Evolutionary conservation across 2,888 invertebrate species (phyloP), one percentile per base, ranked within the genome.

Genomic region (Cheilosia scutellata): DNA sequence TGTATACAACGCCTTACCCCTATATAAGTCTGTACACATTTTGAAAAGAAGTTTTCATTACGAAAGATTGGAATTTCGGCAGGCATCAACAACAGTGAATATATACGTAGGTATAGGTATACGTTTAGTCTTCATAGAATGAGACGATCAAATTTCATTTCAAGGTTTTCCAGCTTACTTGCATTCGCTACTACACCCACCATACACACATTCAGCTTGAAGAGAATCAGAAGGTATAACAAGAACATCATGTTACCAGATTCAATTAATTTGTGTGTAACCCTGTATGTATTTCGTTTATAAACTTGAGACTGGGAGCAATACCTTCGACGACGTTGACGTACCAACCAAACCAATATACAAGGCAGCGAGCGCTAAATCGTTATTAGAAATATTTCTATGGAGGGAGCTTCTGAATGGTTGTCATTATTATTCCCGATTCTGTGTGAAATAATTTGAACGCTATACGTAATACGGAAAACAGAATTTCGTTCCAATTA

Each of bases 191-290:
- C 3, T 11, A 4, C 9, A 37, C 0, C 11, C 9, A 37, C 4
- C 11, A 37, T 37, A 37, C 37, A 37, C 37, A 37, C 37, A 5
- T 29, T 29, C 37, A 37, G 37, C 37, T 37, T 37, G 53, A 57
- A 58, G 40, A 31, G 62, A 80, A 62, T 70, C 68, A 68, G 47
- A 33, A 63, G 40, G 68, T 20, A 33, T 49, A 44, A 27, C 20
- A 20, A 60, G 60, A 51, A 62, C 76, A 57, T 57, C 58, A 29
- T 40, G 60, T 70, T 66, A 65, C n/a, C 49, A 71, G 71, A 80
- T 84, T 84, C 84, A 80, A 84, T 84, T 84, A 84, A 80, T 84
- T 80, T 84, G 71, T 66, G 58, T 66, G 65, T 53, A 71, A 65
- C 60, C 71, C 65, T 70, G 68, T 44, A 84, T 70, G 68, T 83